Evolutionary conservation across 2,113 vertebrate species (phyloP), one percentile per base, ranked within the genome.

Genomic region (Helogale parvula): DNA sequence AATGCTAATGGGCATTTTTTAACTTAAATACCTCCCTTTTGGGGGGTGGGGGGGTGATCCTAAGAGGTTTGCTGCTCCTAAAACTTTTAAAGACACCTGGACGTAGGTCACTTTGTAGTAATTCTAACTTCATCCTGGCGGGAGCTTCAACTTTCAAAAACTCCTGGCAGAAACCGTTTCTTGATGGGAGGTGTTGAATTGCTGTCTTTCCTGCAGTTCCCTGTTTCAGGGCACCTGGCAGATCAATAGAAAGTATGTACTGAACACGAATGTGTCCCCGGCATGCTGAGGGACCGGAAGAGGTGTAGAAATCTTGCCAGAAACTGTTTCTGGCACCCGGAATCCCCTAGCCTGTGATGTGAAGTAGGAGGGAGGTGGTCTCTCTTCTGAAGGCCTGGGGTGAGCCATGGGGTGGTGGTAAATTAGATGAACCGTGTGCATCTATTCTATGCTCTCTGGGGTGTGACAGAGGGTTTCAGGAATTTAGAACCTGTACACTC

Each of bases 11-110:
- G 87, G 54, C 87, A 57, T 57, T 57, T 60, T 60, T 23, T 9
- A 60, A 94, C 87, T 87, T 93, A 93, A 93, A 90, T 71, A 57
- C 17, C 52, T 81, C 31, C 23, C 25, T 77, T 81, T 88, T 69
- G 1, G n/a, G 91, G 69, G 21, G 9, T 3, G 52, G 52, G 15
- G 15, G 52, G 52, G 14, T 94, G 68, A 50, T 91, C 16, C 47
- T 80, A 72, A 89, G 83, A 82, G 45, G 60, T 85, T 11, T 66
- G 72, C 68, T 83, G n/a, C 31, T 89, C 45, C 95, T 80, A 89
- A 72, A 63, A 88, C 54, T 77, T 94, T 38, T 38, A 63, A 57
- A 87, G 79, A 45, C n/a, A 50, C 5, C 31, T 12, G 2, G 69
- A 96, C 94, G 25, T 88, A 80, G 95, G 65, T 93, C 41, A 72